Evolutionary conservation across 2,888 invertebrate genomes (phyloP).

Genomic region (Pseudanteris insignis): DNA sequence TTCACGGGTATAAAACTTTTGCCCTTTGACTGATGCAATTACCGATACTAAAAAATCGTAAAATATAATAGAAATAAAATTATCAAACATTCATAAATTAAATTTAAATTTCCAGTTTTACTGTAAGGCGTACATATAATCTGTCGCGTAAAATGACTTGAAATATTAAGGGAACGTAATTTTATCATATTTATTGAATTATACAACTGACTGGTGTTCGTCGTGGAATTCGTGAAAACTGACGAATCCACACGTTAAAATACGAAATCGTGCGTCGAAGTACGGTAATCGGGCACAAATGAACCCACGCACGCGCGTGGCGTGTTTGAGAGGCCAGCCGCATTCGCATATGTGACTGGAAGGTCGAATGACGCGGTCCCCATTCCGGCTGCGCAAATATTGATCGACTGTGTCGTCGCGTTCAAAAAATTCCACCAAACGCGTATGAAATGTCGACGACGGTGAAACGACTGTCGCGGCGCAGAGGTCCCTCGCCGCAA

Average conservation of each 20-base stretch:
- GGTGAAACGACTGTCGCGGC: conserved; percentile 29
- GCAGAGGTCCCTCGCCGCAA: conserved; percentile 3
- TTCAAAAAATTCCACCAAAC: conserved; percentile 66
- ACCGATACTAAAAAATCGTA: too few species aligned
- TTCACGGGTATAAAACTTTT: too few species aligned
- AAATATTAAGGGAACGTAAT: too few species aligned
- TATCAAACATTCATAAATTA: too few species aligned
- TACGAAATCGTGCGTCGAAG: background rate
- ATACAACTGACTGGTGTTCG: too few species aligned
- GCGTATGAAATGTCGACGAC: conserved; percentile 49
- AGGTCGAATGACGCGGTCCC: conserved; percentile 64
- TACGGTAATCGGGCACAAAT: conserved; percentile 35
- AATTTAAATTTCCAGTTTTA: too few species aligned
- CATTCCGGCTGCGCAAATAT: conserved; percentile 66
- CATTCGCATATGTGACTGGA: conserved; percentile 63
- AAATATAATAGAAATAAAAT: too few species aligned
- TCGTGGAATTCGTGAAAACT: background rate
- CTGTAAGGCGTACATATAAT: too few species aligned
- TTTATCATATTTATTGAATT: too few species aligned
- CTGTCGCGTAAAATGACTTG: too few species aligned
- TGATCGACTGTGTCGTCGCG: conserved; percentile 64
- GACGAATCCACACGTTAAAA: background rate
- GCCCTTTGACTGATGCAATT: too few species aligned
- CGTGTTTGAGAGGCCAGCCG: conserved; percentile 49
- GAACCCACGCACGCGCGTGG: conserved; percentile 43